These are phyloP conservation scores for Bradynema listronoti DNA, from an alignment of 1,140 invertebrate genomes.

Conservation along the genomic window DNA sequence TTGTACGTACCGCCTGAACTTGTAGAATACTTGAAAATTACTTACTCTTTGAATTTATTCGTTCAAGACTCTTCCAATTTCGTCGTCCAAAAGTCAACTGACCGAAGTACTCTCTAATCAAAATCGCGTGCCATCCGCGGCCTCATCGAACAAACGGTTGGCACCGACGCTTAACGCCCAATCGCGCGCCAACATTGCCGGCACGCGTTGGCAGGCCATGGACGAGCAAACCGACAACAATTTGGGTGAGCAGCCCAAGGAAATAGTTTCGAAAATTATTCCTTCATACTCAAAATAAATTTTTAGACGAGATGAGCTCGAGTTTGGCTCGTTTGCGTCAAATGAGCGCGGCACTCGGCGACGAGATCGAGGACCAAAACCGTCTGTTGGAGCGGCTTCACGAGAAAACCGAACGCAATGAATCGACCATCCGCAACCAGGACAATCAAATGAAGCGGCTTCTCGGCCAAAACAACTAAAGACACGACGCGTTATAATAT, in stretches of 20 bases:
- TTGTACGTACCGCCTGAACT: no score
- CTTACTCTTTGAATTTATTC: no score
- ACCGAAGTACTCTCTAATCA: no score
- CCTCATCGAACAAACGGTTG: no score
- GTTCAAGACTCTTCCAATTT: no score
- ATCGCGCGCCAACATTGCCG: conserved; percentile 46
- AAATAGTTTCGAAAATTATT: no score
- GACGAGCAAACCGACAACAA: conserved; percentile 57
- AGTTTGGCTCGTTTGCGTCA: conserved; percentile 73
- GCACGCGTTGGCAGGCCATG: conserved; percentile 58
- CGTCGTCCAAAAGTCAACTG: no score
- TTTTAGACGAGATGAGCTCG: conserved; percentile 70
- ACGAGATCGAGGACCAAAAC: conserved; percentile 79
- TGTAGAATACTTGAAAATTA: no score
- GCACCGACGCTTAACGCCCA: conserved; percentile 39
- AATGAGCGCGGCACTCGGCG: conserved; percentile 70
- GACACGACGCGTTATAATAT: no score
- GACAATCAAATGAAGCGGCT: conserved; percentile 77
- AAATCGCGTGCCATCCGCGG: no score
- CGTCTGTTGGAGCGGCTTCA: conserved; percentile 73
- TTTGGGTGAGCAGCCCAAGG: conserved; percentile 49
- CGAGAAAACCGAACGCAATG: conserved; percentile 73
- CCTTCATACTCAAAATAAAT: no score
- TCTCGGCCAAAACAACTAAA: conserved; percentile 58
- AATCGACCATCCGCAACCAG: conserved; percentile 71